Base-by-base conservation (phyloP, 2,888 invertebrate genomes). In the Vesta saturnalis region DNA sequence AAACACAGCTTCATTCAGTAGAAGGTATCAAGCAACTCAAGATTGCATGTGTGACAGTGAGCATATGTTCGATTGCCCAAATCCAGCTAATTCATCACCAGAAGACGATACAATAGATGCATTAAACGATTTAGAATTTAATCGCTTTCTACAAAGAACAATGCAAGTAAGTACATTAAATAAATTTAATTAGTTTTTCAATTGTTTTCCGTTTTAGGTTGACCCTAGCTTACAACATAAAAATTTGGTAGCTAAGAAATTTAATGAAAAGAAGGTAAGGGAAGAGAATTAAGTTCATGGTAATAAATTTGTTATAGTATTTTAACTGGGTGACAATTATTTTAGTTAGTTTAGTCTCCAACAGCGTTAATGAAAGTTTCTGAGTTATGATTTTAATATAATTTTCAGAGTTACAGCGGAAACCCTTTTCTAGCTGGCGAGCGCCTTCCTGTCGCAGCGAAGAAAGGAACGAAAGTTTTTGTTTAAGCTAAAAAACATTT, bases 11-110 rank as follows among this genome's bases (percentile, higher is more conserved):
- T 92, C 94, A 0, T 98, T 95, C 85, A 97, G 97, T 81, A 92
- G 97, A 5, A 92, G 94, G 78, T 98, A 95, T 83, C 96, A 97
- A 83, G 91, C 92, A 30, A 89, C 94, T 1, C 96, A 97, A 83
- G 93, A 96, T 70, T 99, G 99, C 83, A 95, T 98, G 90, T 99
- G 99, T 77, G 99, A 99, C 82, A 92, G 92, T 12, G 99, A 99
- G 80, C 99, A 99, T 85, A 99, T 96, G 96, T 93, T 96, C 82
- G 92, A 93, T 82, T 98, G 98, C 82, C 92, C 94, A 0, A 88
- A 89, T 1, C 86, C 85, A 47, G 80, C 86, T 21, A 83, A 85
- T 18, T 82, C 85, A 16, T 64, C 79, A 12, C 79, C 80, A 18
- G 77, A 80, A 39, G 74, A 81, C 1, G 72, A 68, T 6, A 69